Base-by-base conservation (phyloP, 1,140 invertebrate species). In the Drosophila nikananu region DNA sequence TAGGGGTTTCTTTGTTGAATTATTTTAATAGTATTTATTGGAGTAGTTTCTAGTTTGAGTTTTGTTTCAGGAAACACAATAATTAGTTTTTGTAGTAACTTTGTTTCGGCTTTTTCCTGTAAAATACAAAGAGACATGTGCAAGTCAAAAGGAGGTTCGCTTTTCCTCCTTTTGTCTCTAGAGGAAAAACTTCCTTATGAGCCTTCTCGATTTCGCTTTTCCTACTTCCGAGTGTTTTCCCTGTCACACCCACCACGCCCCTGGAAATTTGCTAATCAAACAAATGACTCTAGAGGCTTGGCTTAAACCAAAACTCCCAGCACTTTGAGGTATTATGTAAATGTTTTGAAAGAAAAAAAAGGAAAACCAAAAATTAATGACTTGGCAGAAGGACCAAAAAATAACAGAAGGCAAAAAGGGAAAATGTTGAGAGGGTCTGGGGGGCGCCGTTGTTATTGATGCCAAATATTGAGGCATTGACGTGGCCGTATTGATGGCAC, bases 341-440 rank as follows among this genome's bases (percentile, higher is more conserved):
- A 73, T 73, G 54, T 41, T 17, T 25, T 13, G 5, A 3, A 19
- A 52, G 35, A 67, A 70, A 70, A 62, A 23, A 63, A 37, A 30
- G 27, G 35, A 49, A 72, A 42, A 35, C 54, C 64, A 77, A 81
- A 90, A 89, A 89, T 90, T 90, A 90, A 89, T 90, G 86, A 84
- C 81, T 86, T 83, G 72, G 72, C 44, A 58, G 66, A 27, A 64
- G 60, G 48, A 51, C 10, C 21, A 54, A 32, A 60, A 60, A 68
- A 54, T 57, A 51, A 37, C 30, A 27, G 21, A 65, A 30, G 23
- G 6, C 13, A 2, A 23, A 51, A 68, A 49, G 9, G 13, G n/a
- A 54, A 55, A 54, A 61, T 52, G 70, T 68, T 59, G 48, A 49
- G 70, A 55, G 44, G 68, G 46, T 39, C 65, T 61, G 46, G 44